Base-by-base conservation (phyloP, 2,797 vertebrate species). In the Hippopotamyrus pictus region DNA sequence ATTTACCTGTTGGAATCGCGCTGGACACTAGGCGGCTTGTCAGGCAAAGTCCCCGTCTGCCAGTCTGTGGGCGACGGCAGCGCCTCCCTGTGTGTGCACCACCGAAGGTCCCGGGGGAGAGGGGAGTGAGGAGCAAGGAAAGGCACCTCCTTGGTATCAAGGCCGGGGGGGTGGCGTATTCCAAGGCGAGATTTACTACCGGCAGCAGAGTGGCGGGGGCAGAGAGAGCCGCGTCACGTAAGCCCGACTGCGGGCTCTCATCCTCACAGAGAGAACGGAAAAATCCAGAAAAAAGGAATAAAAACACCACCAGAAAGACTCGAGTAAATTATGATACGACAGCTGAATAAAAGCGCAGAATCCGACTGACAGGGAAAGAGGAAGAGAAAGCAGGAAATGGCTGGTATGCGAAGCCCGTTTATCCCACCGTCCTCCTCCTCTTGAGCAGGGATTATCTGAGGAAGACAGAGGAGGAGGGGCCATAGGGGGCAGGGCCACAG, bases 391-490 rank as follows among this genome's bases (percentile, higher is more conserved):
- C 37, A 76, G 84, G 44, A 41, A 88, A 90, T 92, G 90, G 91
- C 90, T 90, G 86, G 91, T 92, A 94, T 92, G 93, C 90, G 88
- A 92, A 90, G 19, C 92, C 92, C 86, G 50, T 93, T 94, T 93
- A 95, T 93, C 93, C 94, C 94, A 94, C 93, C 92, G 92, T 93
- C 92, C 91, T 92, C 92, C 93, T 86, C 50, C 85, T 93, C 93
- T 93, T 95, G 94, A 95, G 94, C 93, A 94, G 92, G 94, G 95
- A 96, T 95, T 95, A 96, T 89, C 91, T 90, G 82, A 90, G 92
- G 89, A 91, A 88, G 90, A 57, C 62, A 51, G 46, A 48, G 88
- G 86, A 87, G 89, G 91, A 5, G 90, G 91, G 92, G 90, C 90
- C 91, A 89, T 90, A 89, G 90, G 65, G 25, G 89, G 91, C 3